Conservation (phyloP, 2,888 invertebrate genomes). For the Pseudoips prasinana region DNA sequence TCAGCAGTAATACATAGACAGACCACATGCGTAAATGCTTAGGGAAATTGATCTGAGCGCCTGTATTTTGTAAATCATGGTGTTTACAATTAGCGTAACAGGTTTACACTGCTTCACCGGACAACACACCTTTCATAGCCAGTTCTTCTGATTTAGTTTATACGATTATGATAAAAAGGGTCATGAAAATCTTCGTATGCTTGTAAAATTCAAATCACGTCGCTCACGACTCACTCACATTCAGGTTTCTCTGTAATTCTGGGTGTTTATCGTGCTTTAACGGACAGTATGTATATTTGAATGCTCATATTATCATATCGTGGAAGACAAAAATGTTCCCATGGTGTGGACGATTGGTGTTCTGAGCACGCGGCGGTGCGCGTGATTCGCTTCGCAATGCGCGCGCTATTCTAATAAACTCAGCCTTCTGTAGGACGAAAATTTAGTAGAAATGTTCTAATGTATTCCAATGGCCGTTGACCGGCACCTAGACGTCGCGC, state of each 20-base stretch:
- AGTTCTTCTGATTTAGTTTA: no score
- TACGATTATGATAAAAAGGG: conserved; percentile 55
- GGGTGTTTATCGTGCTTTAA: conserved; percentile 83
- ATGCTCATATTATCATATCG: conserved; percentile 82
- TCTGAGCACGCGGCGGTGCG: conserved; percentile 69
- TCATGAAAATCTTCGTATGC: conserved; percentile 57
- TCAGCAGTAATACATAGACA: no score
- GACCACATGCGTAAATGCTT: no score
- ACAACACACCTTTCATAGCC: no score
- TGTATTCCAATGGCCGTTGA: conserved; percentile 78
- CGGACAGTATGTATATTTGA: conserved; percentile 82
- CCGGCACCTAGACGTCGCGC: conserved; percentile 57
- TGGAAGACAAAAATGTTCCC: conserved; percentile 83
- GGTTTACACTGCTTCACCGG: no score
- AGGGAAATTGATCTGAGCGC: no score
- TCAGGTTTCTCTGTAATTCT: conserved; percentile 81
- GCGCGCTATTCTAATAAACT: conserved; percentile 76
- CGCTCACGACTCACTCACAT: conserved; percentile 73
- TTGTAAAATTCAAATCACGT: conserved; percentile 77
- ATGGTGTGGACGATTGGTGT: conserved; percentile 73
- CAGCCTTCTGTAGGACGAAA: conserved; percentile 82
- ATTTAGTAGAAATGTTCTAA: conserved; percentile 81
- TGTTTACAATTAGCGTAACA: no score
- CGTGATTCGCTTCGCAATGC: conserved; percentile 74
- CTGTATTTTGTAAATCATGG: no score